Evolutionary conservation across 92 coral and sea anemone genomes (phyloP).

Genomic region (Porites evermanni): DNA sequence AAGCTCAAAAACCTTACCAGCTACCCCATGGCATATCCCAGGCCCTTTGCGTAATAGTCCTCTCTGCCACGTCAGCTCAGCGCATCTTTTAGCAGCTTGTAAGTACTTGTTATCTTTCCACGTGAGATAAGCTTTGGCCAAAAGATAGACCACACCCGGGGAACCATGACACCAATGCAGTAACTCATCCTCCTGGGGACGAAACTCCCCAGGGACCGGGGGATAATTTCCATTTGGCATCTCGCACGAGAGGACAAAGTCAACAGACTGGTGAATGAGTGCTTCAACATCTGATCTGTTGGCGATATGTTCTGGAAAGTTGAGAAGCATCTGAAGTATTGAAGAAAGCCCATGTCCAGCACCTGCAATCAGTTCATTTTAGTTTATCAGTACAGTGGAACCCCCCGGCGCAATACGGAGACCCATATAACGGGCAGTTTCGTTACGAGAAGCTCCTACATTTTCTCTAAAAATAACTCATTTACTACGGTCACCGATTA

Average conservation of each 20-base stretch:
- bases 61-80: conserved; percentile 85
- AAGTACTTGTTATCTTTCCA: conserved; percentile 94
- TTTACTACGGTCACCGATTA: too few species aligned
- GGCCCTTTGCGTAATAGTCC: conserved; percentile 94
- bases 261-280: conserved; percentile 71
- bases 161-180: conserved; percentile 99
- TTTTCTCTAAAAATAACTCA: too few species aligned
- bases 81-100: conserved; percentile 89
- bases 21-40: conserved; percentile 98
- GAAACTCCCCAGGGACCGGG: conserved; percentile 67
- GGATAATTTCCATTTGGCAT: conserved; percentile 85
- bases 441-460: too few species aligned
- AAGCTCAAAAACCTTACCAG: conserved; percentile 56
- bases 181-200: conserved; percentile 63
- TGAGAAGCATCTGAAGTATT: conserved; percentile 84
- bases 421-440: too few species aligned
- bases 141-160: conserved; percentile 92
- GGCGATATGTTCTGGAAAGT: conserved; percentile 79
- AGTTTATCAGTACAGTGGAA: background rate
- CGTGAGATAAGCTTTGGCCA: conserved; percentile 87
- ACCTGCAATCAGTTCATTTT: conserved; percentile 49
- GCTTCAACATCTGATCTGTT: conserved; percentile 73
- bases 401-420: too few species aligned
- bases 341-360: conserved; percentile 95
- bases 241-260: conserved; percentile 75